Evolutionary conservation across 2,888 invertebrate species (phyloP).

Genomic region (Dyspetes luteomarginatus): DNA sequence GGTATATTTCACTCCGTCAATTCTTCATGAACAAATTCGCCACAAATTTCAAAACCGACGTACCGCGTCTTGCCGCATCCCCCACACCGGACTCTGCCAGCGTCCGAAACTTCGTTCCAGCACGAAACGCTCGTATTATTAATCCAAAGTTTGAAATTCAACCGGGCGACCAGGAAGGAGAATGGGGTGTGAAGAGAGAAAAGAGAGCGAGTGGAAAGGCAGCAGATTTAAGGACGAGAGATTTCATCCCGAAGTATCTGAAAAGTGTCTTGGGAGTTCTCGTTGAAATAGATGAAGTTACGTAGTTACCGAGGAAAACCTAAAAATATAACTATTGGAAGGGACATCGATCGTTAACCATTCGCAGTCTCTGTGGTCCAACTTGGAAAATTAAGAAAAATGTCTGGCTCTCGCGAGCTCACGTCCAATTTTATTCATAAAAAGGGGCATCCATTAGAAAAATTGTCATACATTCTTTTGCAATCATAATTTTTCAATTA

Average conservation of each 20-base stretch:
- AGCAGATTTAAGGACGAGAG: constrained; percentile 51
- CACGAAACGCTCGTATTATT: constrained; percentile 61
- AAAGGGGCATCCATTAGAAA: too few species aligned
- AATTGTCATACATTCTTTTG: too few species aligned
- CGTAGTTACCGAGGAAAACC: constrained; percentile 43
- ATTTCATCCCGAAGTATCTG: constrained; percentile 62
- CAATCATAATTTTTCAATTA: too few species aligned
- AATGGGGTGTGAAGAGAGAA: constrained; percentile 23
- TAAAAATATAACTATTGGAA: constrained; percentile 35
- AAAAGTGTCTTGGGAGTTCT: constrained; percentile 57
- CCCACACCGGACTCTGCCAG: constrained; percentile 41
- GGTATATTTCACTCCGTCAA: constrained; percentile 18
- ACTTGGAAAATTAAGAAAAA: constrained; percentile 2
- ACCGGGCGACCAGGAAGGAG: constrained; percentile 26
- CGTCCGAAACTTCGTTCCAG: constrained; percentile 57
- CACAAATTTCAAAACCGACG: constrained; percentile 56
- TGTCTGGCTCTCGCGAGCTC: not conserved
- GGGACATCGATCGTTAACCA: constrained; percentile 25
- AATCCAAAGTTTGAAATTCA: constrained; percentile 60
- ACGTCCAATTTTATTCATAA: not conserved
- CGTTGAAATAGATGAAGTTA: constrained; percentile 58
- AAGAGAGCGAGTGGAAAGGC: not conserved
- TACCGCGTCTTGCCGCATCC: constrained; percentile 47
- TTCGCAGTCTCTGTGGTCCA: not conserved
- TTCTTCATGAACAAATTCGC: constrained; percentile 34